A percentile compares a stretch with the other conserved stretches of the same genome.
Conservation (phyloP, 2,797 vertebrate species). For the Sylvia borin region DNA sequence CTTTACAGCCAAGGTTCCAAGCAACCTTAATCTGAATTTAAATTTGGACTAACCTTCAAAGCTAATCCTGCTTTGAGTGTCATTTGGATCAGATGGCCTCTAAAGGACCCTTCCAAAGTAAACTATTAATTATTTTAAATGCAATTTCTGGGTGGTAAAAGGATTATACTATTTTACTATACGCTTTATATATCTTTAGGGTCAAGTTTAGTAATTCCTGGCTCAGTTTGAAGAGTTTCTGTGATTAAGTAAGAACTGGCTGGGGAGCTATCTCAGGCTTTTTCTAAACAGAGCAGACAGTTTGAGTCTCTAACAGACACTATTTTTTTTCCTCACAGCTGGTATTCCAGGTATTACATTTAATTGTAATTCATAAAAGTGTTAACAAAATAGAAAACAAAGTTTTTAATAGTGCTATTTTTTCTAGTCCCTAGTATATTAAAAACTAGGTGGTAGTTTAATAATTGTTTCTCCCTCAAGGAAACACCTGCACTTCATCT, state of each 20-base stretch:
- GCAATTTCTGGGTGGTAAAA: not conserved
- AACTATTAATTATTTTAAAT: not conserved
- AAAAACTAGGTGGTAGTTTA: not conserved
- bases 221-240: not conserved
- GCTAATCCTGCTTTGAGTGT: not conserved
- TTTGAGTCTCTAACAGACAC: not conserved
- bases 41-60: conserved; percentile 4
- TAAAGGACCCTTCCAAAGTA: not conserved
- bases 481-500: conserved; percentile 2
- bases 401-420: not conserved
- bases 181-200: not conserved
- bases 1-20: not conserved
- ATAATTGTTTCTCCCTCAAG: conserved; percentile 2
- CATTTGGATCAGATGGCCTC: not conserved
- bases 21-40: not conserved
- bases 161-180: not conserved
- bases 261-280: not conserved
- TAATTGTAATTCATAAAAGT: not conserved
- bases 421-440: not conserved
- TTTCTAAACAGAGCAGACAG: not conserved
- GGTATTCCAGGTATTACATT: not conserved
- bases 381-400: not conserved
- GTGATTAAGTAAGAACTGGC: not conserved
- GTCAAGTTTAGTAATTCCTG: not conserved
- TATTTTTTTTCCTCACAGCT: not conserved